Evolutionary conservation across 2,113 vertebrate species (phyloP).

Genomic region (Megaptera novaeangliae): DNA sequence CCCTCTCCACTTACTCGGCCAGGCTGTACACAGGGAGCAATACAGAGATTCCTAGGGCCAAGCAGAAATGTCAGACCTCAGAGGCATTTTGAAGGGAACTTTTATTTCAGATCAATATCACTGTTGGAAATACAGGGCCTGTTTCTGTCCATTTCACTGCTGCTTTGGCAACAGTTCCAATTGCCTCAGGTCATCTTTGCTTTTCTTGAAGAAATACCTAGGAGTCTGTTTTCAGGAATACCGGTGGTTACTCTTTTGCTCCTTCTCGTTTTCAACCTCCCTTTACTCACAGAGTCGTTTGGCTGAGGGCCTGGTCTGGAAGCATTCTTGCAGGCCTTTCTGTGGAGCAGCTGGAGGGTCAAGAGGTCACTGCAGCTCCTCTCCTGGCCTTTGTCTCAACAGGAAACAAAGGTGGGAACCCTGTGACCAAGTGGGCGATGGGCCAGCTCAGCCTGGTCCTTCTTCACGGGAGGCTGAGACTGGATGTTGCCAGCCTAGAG

Average conservation of each 20-base stretch:
- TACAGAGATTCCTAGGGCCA: constrained; percentile 57
- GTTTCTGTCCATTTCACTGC: not conserved
- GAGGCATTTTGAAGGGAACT: constrained; percentile 2
- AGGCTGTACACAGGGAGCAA: constrained; percentile 77
- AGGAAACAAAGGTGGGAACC: not conserved
- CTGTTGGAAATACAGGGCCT: not conserved
- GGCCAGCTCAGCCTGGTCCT: not conserved
- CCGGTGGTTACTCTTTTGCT: not conserved
- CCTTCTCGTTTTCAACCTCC: not conserved
- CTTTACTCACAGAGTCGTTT: not conserved
- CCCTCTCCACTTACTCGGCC: constrained; percentile 70
- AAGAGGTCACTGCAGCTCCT: not conserved
- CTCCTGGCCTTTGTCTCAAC: not conserved
- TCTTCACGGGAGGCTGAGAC: not conserved
- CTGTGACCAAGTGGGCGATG: not conserved
- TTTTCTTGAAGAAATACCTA: not conserved
- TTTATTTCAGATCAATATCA: constrained; percentile 11
- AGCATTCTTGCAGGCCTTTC: not conserved
- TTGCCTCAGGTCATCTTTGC: constrained; percentile 6
- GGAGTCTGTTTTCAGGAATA: not conserved
- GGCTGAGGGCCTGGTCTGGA: not conserved
- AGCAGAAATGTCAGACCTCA: constrained; percentile 22
- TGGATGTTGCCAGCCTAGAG: not conserved
- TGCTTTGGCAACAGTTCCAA: not conserved
- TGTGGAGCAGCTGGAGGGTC: not conserved